Base-by-base conservation (phyloP, 2,888 invertebrate genomes). In the Mylabris sibirica region DNA sequence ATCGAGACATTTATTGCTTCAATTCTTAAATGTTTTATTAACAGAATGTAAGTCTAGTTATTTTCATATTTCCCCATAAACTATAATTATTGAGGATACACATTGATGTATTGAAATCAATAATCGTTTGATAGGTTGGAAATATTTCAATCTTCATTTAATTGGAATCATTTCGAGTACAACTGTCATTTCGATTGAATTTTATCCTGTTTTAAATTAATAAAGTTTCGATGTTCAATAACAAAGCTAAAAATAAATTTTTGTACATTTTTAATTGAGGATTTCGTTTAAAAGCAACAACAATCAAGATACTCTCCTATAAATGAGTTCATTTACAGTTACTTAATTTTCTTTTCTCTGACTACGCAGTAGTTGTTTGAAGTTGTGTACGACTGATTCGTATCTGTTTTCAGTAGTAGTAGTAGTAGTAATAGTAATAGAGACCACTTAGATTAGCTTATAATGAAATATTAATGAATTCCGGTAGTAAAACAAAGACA, bases 311-410 rank as follows among this genome's bases (percentile, higher is more conserved):
- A n/a, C 60, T 41, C 65, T 66, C 30, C 49, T 67, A 12, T 44
- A 59, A 38, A 64, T 60, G 63, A 59, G 26, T 22, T 67, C 63
- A 63, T 63, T 67, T 63, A 59, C 61, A 62, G 59, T 62, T 61
- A 66, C 30, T 60, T 57, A 66, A 66, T 66, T 62, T 60, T 53
- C 60, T 34, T 65, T 44, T 61, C 26, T 44, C 20, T 59, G 26
- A 14, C 49, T 17, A 63, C 30, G 6, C n/a, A 26, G 30, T 44
- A 34, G 49, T 38, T 53, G 64, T 64, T 64, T 57, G 24, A 20
- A 57, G 30, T 49, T 53, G 30, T 57, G 57, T 53, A 61, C 61
- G 35, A 61, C 49, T 34, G 49, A 64, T 64, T 30, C 34, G 59
- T 61, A 35, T 38, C 61, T 30, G 35, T 61, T 61, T 35, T n/a